These are phyloP conservation scores for Melanostoma mellinum DNA, from an alignment of 2,888 invertebrate genomes.

Conservation along the genomic window DNA sequence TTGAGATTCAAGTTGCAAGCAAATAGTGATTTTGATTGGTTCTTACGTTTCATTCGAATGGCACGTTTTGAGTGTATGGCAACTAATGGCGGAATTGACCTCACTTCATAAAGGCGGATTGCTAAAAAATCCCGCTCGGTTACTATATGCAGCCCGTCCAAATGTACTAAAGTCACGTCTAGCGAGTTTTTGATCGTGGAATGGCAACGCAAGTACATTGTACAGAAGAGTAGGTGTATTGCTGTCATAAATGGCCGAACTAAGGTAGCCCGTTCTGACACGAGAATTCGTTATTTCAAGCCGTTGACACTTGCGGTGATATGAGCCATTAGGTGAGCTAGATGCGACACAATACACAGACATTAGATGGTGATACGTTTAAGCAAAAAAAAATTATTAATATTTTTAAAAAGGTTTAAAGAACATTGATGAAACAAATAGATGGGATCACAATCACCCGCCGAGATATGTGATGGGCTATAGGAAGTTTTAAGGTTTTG, in stretches of 20 bases:
- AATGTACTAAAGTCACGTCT: constrained; percentile 88
- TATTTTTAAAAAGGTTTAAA: background rate
- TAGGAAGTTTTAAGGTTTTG: background rate
- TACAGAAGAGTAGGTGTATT: constrained; percentile 91
- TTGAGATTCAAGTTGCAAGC: constrained; percentile 38
- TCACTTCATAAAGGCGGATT: constrained; percentile 82
- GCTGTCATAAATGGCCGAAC: constrained; percentile 79
- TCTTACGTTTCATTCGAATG: constrained; percentile 76
- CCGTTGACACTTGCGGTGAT: constrained; percentile 59
- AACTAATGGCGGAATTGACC: constrained; percentile 72
- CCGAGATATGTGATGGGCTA: too few relatives aligned
- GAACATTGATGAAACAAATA: too few relatives aligned
- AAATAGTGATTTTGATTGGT: constrained; percentile 24
- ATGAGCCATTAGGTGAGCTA: constrained; percentile 66
- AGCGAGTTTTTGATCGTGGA: constrained; percentile 96
- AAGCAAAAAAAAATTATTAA: background rate
- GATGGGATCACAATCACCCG: too few relatives aligned
- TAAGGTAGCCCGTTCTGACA: constrained; percentile 71
- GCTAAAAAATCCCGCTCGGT: constrained; percentile 94
- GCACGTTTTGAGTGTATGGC: constrained; percentile 74
- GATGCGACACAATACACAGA: constrained; percentile 60
- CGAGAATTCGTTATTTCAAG: constrained; percentile 74
- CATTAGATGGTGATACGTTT: constrained; percentile 42
- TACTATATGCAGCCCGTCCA: constrained; percentile 84
- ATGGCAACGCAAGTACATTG: constrained; percentile 94